Percentiles rank a stretch among this genome's conserved stretches.
These are phyloP conservation scores for Kryptopterus vitreolus DNA, from an alignment of 2,797 vertebrate species.

Conservation along the genomic window DNA sequence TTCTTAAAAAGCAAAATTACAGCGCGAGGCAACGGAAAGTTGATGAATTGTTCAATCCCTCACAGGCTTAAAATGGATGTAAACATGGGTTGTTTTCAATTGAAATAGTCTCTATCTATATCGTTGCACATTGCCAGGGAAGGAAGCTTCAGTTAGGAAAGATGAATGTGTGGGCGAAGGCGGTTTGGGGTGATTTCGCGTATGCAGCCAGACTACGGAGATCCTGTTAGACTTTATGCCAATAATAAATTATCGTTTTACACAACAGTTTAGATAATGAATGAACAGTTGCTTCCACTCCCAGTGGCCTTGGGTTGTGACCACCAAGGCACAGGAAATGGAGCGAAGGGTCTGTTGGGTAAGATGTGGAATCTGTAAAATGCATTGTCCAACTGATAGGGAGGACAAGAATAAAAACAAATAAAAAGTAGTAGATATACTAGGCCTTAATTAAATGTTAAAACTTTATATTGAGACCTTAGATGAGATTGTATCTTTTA, in stretches of 20 bases:
- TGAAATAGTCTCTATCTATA: conserved; percentile 15
- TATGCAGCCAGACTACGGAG: conserved; percentile 26
- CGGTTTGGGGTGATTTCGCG: conserved; percentile 31
- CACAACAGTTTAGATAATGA: conserved; percentile 36
- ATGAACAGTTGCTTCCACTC: conserved; percentile 37
- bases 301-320: conserved; percentile 31
- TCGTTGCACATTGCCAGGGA: conserved; percentile 39
- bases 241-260: conserved; percentile 37
- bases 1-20: neutral
- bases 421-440: neutral
- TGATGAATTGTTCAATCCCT: neutral
- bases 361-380: conserved; percentile 2
- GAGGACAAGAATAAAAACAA: neutral
- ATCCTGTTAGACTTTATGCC: conserved; percentile 40
- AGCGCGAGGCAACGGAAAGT: neutral
- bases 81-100: conserved; percentile 29
- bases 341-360: neutral
- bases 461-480: neutral
- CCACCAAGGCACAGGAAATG: conserved; percentile 29
- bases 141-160: conserved; percentile 45
- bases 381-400: neutral
- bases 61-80: neutral
- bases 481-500: too few relatives aligned
- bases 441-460: neutral
- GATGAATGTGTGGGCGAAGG: conserved; percentile 29